Percentiles rank a stretch among this genome's conserved stretches.
phyloP scores from a whole-genome alignment of 2,888 invertebrate genomes.

The Chesias legatella region DNA sequence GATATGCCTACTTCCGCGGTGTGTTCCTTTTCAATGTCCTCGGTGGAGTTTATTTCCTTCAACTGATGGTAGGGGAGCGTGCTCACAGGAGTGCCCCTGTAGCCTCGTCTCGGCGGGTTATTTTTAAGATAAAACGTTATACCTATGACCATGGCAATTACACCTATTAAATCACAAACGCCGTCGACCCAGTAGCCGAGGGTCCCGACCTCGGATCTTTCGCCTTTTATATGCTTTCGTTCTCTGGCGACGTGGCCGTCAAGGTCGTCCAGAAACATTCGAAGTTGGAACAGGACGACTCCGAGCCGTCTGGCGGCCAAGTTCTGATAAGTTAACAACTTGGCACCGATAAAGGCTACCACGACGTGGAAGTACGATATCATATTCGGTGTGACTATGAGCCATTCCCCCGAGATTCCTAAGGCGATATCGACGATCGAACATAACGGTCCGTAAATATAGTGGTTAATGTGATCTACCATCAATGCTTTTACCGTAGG shows the following conservation, averaged over 20 bases:
- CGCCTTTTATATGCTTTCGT: constrained; percentile 86
- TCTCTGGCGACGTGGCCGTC: constrained; percentile 93
- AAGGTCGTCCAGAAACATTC: constrained; percentile 91
- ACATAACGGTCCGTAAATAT: constrained; percentile 90
- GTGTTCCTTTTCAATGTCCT: constrained; percentile 69
- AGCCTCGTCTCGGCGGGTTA: constrained; percentile 87
- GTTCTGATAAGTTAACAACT: constrained; percentile 86
- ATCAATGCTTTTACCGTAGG: constrained; percentile 91
- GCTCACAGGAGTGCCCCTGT: constrained; percentile 82
- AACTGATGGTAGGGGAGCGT: constrained; percentile 74
- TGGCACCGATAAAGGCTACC: constrained; percentile 87
- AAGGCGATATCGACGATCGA: constrained; percentile 84
- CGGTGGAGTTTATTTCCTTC: constrained; percentile 63
- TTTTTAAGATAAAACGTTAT: constrained; percentile 84
- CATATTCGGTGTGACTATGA: constrained; percentile 89
- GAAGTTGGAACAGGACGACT: constrained; percentile 87
- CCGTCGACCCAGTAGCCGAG: constrained; percentile 92
- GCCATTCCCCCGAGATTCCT: constrained; percentile 80
- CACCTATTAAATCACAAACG: constrained; percentile 89
- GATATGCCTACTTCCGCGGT: constrained; percentile 76
- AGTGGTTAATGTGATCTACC: constrained; percentile 91
- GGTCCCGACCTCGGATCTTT: constrained; percentile 89
- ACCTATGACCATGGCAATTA: constrained; percentile 85
- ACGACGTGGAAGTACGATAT: constrained; percentile 90
- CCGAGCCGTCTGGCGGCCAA: constrained; percentile 86